Percentiles rank a stretch among this genome's conserved stretches.
phyloP scores from a whole-genome alignment of 2,797 vertebrate genomes.

The Leuciscus waleckii region DNA sequence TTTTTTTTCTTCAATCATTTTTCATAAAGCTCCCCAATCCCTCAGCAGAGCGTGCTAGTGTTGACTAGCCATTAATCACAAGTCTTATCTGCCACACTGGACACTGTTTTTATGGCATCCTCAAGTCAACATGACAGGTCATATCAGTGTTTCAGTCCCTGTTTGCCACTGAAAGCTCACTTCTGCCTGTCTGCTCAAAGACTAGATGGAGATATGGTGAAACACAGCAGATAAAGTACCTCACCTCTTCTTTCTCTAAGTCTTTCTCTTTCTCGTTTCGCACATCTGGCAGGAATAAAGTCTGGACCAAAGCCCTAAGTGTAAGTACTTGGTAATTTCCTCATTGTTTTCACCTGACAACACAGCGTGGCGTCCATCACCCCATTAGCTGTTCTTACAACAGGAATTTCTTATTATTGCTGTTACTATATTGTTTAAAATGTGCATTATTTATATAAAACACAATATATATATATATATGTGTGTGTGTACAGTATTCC shows the following conservation, averaged over 20 bases:
- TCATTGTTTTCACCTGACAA: not conserved
- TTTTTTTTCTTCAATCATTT: constrained; percentile 4
- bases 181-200: constrained; percentile 30
- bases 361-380: not conserved
- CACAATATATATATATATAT: no score
- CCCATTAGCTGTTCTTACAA: no score
- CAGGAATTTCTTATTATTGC: no score
- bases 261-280: constrained; percentile 64
- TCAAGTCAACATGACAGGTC: constrained; percentile 83
- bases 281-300: constrained; percentile 64
- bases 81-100: constrained; percentile 65
- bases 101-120: constrained; percentile 83
- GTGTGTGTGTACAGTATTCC: not conserved
- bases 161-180: constrained; percentile 27
- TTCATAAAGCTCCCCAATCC: constrained; percentile 33
- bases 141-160: constrained; percentile 74
- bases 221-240: constrained; percentile 8
- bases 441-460: no score
- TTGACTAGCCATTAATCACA: constrained; percentile 53
- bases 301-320: constrained; percentile 69
- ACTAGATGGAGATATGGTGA: constrained; percentile 29
- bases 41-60: constrained; percentile 48
- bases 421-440: not conserved
- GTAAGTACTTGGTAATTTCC: constrained; percentile 52
- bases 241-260: not conserved